Evolutionary conservation across 1,140 invertebrate genomes (phyloP), one percentile per base, ranked within the genome.

Genomic region (Gryllus bimaculatus): DNA sequence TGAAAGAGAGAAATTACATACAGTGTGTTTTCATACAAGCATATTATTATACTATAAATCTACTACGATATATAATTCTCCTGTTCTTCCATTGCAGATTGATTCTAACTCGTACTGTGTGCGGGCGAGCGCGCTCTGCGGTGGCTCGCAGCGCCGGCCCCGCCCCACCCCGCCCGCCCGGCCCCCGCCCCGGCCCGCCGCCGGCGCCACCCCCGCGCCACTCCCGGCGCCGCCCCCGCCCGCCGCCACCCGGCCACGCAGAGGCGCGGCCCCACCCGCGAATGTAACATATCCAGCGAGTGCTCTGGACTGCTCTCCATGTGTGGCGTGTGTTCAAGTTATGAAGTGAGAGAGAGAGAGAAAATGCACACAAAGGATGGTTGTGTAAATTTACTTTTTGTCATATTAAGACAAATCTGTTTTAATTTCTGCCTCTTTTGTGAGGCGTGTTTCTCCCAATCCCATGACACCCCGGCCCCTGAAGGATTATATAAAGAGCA

Each of bases 11-110:
- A 78, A 73, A 48, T 26, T 75, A 78, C 48, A 21, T 74, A 79
- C 79, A 49, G 73, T 79, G 80, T 79, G 77, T 73, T 81, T 81
- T 81, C 80, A 80, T 81, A 81, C 80, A 79, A 81, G 76, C 76
- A 79, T 79, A 80, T 79, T 79, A 76, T 79, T 79, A 79, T 75
- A 54, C 79, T 80, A 79, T 77, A 80, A 79, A 77, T 47, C 66
- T 76, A 74, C 66, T 66, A 78, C 75, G 78, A 81, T 81, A 79
- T 79, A 74, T 75, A 78, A 79, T 75, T 81, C 79, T 81, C 80
- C 77, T 81, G 80, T 81, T 81, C 80, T 81, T 81, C 80, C 80
- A 81, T 78, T 77, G 78, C 73, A 78, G 80, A 47, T 81, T 78
- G 76, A 79, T 81, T 76, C 75, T 75, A 47, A 80, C 77, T 20